A percentile compares a stretch with the other conserved stretches of the same genome.
Evolutionary conservation across 1,140 invertebrate species (phyloP).

Genomic region (Drosophila bocki): DNA sequence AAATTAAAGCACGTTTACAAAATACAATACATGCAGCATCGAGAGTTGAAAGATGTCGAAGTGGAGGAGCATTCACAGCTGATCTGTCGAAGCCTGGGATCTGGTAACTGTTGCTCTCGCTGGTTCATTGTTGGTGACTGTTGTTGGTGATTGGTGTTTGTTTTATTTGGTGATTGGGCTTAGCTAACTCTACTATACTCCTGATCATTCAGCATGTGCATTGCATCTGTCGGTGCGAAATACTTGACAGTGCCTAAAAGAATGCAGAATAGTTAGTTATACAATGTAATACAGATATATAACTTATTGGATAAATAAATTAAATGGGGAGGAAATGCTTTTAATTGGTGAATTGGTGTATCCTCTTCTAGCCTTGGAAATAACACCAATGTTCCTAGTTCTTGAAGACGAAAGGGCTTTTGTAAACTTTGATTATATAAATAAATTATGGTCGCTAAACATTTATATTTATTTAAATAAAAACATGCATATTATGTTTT

Average conservation of each 20-base stretch:
- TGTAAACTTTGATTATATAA: too few relatives aligned
- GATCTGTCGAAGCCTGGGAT: conserved; percentile 27
- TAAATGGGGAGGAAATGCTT: conserved; percentile 1
- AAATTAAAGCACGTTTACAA: conserved; percentile 60
- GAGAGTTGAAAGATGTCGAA: conserved; percentile 25
- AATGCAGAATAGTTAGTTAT: conserved; percentile 61
- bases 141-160: conserved; percentile 44
- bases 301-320: conserved; percentile 7
- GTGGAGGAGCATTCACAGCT: conserved; percentile 31
- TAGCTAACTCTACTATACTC: conserved; percentile 83
- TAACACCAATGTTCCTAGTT: not conserved
- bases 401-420: not conserved
- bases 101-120: conserved; percentile 24
- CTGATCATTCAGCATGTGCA: conserved; percentile 86
- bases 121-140: conserved; percentile 49
- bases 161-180: conserved; percentile 37
- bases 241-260: conserved; percentile 86
- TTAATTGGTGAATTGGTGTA: not conserved
- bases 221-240: conserved; percentile 87
- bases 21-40: conserved; percentile 64
- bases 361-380: not conserved
- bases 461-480: conserved; percentile 3
- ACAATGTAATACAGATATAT: conserved; percentile 23
- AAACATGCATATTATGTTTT: not conserved
- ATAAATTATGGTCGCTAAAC: not conserved